phyloP scores from a whole-genome alignment of 1,140 invertebrate genomes.

The Tenebrio molitor region DNA sequence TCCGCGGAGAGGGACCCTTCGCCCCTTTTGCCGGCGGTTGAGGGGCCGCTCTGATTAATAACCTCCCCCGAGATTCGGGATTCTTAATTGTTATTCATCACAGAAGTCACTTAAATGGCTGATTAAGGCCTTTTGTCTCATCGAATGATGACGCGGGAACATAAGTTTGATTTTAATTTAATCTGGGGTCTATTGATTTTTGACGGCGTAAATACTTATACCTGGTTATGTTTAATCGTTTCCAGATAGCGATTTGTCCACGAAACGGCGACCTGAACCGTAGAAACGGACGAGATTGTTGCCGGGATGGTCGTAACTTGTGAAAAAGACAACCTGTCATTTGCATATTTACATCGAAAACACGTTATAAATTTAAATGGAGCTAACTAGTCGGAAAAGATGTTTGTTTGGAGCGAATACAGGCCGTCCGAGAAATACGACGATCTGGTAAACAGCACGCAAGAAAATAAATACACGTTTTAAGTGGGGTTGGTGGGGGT shows the following conservation, averaged over 20 bases:
- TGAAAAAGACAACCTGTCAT: conserved; percentile 29
- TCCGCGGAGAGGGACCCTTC: too few species aligned
- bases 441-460: too few species aligned
- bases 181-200: conserved; percentile 27
- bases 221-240: too few species aligned
- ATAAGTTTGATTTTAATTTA: conserved; percentile 41
- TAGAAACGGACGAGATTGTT: too few species aligned
- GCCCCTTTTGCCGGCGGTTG: too few species aligned
- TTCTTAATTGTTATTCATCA: conserved; percentile 38
- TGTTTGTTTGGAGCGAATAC: not conserved
- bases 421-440: not conserved
- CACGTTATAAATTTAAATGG: conserved; percentile 17
- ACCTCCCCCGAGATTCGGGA: conserved; percentile 33
- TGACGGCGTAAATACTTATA: conserved; percentile 6
- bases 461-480: too few species aligned
- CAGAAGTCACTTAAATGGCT: conserved; percentile 35
- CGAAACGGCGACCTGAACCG: too few species aligned
- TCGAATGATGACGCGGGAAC: conserved; percentile 15
- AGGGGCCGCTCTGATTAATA: conserved; percentile 20
- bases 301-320: conserved; percentile 5
- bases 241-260: too few species aligned
- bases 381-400: too few species aligned
- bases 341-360: conserved; percentile 32
- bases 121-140: conserved; percentile 37
- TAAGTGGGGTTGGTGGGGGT: too few species aligned